Evolutionary conservation across 2,888 invertebrate species (phyloP), one percentile per base, ranked within the genome.

Genomic region (Colletes collaris): DNA sequence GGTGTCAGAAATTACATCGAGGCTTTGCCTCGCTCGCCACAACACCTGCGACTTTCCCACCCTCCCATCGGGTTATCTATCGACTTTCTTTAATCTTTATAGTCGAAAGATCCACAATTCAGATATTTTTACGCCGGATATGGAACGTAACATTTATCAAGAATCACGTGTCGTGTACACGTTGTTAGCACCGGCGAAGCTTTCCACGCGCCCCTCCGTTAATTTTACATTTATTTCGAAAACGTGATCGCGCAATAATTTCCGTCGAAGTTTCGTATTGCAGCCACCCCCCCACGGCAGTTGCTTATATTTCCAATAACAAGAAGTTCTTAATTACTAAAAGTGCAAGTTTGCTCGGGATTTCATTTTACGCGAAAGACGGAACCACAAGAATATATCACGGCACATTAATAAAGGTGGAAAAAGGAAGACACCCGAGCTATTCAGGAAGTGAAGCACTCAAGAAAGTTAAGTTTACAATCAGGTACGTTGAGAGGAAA

Each of bases 81-180:
- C 85, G 87, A 87, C 88, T 88, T 87, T 88, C 86, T 76, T 86
- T 88, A 87, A 88, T 87, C 87, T 81, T 74, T 55, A 52, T 37
- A 60, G 60, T 70, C 78, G 40, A 80, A 81, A 74, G 76, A 83
- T 82, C 70, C 65, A 67, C 67, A 56, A 76, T 73, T 69, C 63
- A 52, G 70, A 79, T 71, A 81, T 68, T 78, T 72, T 66, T 37
- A 60, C 62, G 75, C 27, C 66, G 52, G 63, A 74, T 63, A 70
- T 37, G 53, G 46, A 50, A 76, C 52, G 76, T 56, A 52, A 40
- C 67, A 62, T 63, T 70, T 60, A 70, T 55, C 60, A 8, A 56
- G 52, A 27, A 70, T 56, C 55, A 37, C 8, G 16, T 16, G 44
- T 58, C 52, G 11, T 46, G 46, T 50, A 37, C 8, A 13, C 13